These are phyloP conservation scores for Auanema freiburgensis DNA, from an alignment of 2,888 invertebrate genomes.

Conservation along the genomic window DNA sequence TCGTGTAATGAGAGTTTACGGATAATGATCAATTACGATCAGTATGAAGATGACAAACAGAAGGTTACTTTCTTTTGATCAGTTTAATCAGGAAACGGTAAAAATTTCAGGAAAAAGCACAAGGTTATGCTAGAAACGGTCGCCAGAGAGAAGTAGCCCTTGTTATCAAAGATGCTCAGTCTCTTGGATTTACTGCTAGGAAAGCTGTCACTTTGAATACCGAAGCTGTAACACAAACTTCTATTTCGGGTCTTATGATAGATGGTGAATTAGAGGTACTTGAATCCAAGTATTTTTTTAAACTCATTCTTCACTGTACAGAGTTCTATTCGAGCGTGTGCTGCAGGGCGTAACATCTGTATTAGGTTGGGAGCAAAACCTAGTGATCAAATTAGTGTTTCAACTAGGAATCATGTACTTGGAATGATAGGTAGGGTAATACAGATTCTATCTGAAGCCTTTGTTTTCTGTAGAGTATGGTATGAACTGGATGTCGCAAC, in stretches of 20 bases:
- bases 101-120: conserved; percentile 37
- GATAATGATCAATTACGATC: conserved; percentile 41
- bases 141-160: conserved; percentile 43
- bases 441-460: background rate
- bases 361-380: conserved; percentile 30
- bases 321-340: conserved; percentile 18
- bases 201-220: conserved; percentile 27
- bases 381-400: conserved; percentile 38
- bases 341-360: conserved; percentile 34
- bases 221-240: conserved; percentile 27
- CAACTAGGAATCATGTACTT: conserved; percentile 39
- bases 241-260: conserved; percentile 20
- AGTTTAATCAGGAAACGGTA: background rate
- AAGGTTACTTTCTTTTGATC: conserved; percentile 16
- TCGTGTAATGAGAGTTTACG: conserved; percentile 30
- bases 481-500: conserved; percentile 24
- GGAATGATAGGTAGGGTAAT: conserved; percentile 39
- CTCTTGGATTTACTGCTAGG: conserved; percentile 38
- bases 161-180: conserved; percentile 44
- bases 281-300: too few species aligned
- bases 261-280: conserved; percentile 12
- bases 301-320: too few species aligned
- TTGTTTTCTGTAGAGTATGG: conserved; percentile 39
- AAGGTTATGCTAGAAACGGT: conserved; percentile 42
- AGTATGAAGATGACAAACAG: conserved; percentile 49